Percentiles rank a stretch among this genome's conserved stretches.
phyloP scores from a whole-genome alignment of 2,797 vertebrate genomes.

The Chloroceryle inda region DNA sequence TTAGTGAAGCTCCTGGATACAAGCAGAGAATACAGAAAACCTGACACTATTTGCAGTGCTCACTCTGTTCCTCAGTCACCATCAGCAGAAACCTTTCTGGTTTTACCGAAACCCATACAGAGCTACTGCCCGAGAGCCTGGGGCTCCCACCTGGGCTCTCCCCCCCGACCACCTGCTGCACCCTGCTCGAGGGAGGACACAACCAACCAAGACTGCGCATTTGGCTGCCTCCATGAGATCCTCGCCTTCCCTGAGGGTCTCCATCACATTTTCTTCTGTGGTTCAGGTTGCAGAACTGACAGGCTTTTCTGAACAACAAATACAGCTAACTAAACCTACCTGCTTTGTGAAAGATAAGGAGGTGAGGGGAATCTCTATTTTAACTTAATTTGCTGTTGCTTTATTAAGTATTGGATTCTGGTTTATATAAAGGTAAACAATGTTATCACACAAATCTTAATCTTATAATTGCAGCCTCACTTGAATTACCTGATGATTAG shows the following conservation, averaged over 20 bases:
- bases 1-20: not conserved
- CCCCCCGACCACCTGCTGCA: not conserved
- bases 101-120: not conserved
- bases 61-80: not conserved
- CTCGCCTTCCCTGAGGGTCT: not conserved
- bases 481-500: conserved; percentile 46
- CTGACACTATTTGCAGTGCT: not conserved
- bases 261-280: not conserved
- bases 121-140: not conserved
- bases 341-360: not conserved
- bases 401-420: conserved; percentile 19
- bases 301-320: not conserved
- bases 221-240: not conserved
- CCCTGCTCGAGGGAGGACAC: not conserved
- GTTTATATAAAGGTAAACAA: conserved; percentile 41
- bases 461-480: conserved; percentile 13
- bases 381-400: conserved; percentile 13
- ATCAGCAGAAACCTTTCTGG: not conserved
- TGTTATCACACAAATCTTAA: conserved; percentile 24
- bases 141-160: not conserved
- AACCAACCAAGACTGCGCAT: accelerated
- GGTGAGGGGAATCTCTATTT: not conserved
- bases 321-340: not conserved
- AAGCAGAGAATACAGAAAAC: not conserved
- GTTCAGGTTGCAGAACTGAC: not conserved